Conservation (phyloP, 1,140 invertebrate genomes). For the Rhopalosiphum padi region DNA sequence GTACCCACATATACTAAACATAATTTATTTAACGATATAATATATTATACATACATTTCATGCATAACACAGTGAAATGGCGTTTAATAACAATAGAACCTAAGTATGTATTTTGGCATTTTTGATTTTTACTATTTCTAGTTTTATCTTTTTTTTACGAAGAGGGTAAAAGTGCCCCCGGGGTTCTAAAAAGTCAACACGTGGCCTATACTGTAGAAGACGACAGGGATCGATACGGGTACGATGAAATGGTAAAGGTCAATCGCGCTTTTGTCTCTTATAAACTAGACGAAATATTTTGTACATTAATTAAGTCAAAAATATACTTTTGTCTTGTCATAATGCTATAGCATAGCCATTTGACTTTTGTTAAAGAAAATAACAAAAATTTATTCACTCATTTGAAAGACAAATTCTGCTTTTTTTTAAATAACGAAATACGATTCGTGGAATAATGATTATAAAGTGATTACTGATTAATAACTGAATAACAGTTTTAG, state of each 20-base stretch:
- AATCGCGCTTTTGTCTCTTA: neutral
- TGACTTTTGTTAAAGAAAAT: neutral
- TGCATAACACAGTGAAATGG: neutral
- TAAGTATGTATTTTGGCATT: neutral
- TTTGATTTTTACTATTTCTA: neutral
- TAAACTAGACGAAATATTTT: neutral
- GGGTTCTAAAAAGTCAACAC: neutral
- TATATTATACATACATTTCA: neutral
- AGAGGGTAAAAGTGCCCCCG: neutral
- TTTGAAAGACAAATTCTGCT: no score
- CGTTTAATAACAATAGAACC: neutral
- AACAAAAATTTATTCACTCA: neutral
- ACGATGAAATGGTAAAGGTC: constrained; percentile 30
- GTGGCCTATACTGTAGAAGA: neutral
- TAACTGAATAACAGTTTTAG: no score
- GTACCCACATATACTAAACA: neutral
- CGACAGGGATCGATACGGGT: neutral
- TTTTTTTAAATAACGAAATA: neutral
- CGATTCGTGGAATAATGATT: neutral
- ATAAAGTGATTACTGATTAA: neutral
- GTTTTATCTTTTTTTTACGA: neutral
- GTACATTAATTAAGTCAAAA: neutral
- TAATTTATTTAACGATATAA: neutral
- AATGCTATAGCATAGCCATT: no score
- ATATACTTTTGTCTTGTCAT: neutral